Conservation (phyloP, 1,140 invertebrate species). For the Panulirus ornatus region DNA sequence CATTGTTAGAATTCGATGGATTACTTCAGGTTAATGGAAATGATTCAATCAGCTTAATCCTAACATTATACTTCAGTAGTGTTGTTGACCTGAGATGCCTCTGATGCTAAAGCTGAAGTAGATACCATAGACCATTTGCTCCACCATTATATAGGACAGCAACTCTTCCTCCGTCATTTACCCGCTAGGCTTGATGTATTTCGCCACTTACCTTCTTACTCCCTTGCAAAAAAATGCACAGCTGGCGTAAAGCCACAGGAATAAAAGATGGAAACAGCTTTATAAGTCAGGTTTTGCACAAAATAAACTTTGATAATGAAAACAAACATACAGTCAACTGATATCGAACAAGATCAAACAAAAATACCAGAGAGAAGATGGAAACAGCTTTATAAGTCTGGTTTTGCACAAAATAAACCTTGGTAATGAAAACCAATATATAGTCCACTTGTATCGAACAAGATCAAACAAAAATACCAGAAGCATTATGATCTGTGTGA, state of each 20-base stretch:
- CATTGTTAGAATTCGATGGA: too few species aligned
- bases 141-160: too few species aligned
- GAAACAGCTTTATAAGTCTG: neutral
- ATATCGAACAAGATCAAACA: neutral
- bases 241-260: neutral
- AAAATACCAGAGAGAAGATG: neutral
- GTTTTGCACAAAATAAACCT: neutral
- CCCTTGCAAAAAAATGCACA: neutral
- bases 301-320: neutral
- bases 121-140: too few species aligned
- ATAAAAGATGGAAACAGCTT: neutral
- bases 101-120: too few species aligned
- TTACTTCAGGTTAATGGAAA: too few species aligned
- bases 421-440: neutral
- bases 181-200: neutral
- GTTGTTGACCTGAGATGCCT: too few species aligned
- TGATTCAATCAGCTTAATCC: too few species aligned
- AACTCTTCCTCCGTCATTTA: neutral
- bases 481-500: neutral
- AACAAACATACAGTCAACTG: neutral
- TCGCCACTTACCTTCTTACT: neutral
- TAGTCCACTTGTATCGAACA: neutral
- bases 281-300: neutral
- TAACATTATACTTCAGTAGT: too few species aligned
- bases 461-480: neutral